Conservation (phyloP, 2,888 invertebrate genomes). For the Dicycla oo region DNA sequence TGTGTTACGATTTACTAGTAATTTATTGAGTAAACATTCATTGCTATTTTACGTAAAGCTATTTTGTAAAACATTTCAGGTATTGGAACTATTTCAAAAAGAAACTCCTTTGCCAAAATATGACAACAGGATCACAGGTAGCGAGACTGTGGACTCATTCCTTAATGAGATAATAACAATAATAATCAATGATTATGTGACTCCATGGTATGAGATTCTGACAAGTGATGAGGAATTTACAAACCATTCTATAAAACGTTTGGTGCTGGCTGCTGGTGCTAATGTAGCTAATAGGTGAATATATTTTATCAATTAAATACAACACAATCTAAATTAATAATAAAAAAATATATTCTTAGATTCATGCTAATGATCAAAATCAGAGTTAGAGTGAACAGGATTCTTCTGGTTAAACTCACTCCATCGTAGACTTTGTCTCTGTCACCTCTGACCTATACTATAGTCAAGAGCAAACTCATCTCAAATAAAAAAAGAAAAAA, state of each 20-base stretch:
- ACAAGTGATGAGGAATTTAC: conserved; percentile 94
- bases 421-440: too few species aligned
- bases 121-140: conserved; percentile 94
- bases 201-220: conserved; percentile 93
- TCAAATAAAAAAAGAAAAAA: too few species aligned
- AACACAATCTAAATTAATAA: background rate
- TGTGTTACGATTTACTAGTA: too few species aligned
- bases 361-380: too few species aligned
- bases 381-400: too few species aligned
- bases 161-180: conserved; percentile 96
- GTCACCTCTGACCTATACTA: too few species aligned
- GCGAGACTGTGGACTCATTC: conserved; percentile 96
- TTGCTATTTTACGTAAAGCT: background rate
- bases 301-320: background rate
- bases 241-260: conserved; percentile 91
- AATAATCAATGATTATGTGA: conserved; percentile 95
- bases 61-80: conserved; percentile 69
- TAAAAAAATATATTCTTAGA: background rate
- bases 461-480: too few species aligned
- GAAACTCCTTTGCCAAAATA: conserved; percentile 77
- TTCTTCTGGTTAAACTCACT: too few species aligned
- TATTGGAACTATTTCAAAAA: conserved; percentile 80
- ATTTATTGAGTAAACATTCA: background rate
- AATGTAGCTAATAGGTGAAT: conserved; percentile 92
- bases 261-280: conserved; percentile 92